A percentile compares a stretch with the other conserved stretches of the same genome.
Evolutionary conservation across 2,113 vertebrate genomes (phyloP).

Genomic region (Cepphus grylle): DNA sequence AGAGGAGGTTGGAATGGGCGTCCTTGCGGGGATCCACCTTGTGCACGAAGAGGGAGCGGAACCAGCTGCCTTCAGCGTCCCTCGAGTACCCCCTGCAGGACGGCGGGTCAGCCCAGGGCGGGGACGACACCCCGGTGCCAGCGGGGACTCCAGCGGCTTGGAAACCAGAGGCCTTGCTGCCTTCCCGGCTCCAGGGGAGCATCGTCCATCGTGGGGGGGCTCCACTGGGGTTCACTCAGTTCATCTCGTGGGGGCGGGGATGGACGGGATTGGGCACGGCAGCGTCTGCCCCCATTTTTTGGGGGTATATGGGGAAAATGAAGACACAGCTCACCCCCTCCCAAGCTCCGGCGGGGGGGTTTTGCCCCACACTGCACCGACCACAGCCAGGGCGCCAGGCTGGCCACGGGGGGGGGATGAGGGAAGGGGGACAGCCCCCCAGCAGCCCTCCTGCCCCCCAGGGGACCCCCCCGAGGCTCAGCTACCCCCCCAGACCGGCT

Average conservation of each 20-base stretch:
- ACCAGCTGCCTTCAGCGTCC: constrained; percentile 88
- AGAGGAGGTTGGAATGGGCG: constrained; percentile 93
- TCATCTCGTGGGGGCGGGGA: background rate
- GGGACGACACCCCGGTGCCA: background rate
- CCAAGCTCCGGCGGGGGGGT: too few relatives aligned
- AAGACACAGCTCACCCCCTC: too few relatives aligned
- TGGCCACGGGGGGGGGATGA: too few relatives aligned
- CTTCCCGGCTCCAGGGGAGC: background rate
- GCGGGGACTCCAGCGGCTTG: accelerated
- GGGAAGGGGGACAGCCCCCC: too few relatives aligned
- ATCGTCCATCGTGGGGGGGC: background rate
- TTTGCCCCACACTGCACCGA: too few relatives aligned
- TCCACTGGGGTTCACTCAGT: accelerated
- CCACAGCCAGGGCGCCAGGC: too few relatives aligned
- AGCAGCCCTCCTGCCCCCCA: too few relatives aligned
- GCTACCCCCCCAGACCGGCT: too few relatives aligned
- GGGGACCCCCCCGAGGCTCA: too few relatives aligned
- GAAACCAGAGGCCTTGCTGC: background rate
- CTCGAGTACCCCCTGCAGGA: constrained; percentile 76
- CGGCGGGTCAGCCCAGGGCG: background rate
- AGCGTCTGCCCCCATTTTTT: background rate
- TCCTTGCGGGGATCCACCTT: constrained; percentile 93
- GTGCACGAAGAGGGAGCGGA: constrained; percentile 90
- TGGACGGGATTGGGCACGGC: too few relatives aligned
- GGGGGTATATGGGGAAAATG: too few relatives aligned